Base-by-base conservation (phyloP, 2,797 vertebrate genomes). In the Semaprochilodus insignis region DNA sequence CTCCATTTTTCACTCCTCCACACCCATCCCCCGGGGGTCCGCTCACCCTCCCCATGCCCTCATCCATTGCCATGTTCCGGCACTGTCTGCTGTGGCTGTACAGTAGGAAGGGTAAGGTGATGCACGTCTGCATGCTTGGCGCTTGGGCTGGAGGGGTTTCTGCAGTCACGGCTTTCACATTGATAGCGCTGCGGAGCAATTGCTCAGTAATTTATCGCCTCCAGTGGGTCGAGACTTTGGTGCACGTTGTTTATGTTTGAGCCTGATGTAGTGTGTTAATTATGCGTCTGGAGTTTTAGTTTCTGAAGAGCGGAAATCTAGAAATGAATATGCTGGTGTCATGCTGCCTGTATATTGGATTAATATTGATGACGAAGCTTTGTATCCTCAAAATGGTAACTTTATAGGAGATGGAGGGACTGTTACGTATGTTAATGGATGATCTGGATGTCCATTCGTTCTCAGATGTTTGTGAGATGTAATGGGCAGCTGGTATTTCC, bases 41-140 rank as follows among this genome's bases (percentile, higher is more conserved):
- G 31, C 70, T 87, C 77, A 74, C 88, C 94, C 93, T 93, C 95
- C 95, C 95, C 96, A 97, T 99, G 97, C 97, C 96, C 95, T 97
- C 96, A 96, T 94, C 95, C 94, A 97, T 97, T 97, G 96, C 97
- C 97, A 97, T 99, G 96, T 98, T 99, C 93, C 96, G 96, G 95
- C 97, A 98, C 97, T 99, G 97, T 97, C 97, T 99, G 97, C 96
- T 99, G 94, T 98, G 98, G 97, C 96, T 99, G 96, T 96, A 97
- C 96, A 94, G 95, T 96, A 97, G 96, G 95, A 99, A 97, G 97
- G 97, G 97, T 99, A 98, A 99, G 97, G 94, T 88, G 90, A 92
- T 89, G 91, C 78, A 89, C 80, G 90, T 89, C 62, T 81, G 83
- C 81, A 87, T 84, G 80, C 51, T 80, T 72, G 54, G 54, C 54